These are phyloP conservation scores for Chalcosyrphus nemorum DNA, from an alignment of 2,888 invertebrate genomes.

Conservation along the genomic window DNA sequence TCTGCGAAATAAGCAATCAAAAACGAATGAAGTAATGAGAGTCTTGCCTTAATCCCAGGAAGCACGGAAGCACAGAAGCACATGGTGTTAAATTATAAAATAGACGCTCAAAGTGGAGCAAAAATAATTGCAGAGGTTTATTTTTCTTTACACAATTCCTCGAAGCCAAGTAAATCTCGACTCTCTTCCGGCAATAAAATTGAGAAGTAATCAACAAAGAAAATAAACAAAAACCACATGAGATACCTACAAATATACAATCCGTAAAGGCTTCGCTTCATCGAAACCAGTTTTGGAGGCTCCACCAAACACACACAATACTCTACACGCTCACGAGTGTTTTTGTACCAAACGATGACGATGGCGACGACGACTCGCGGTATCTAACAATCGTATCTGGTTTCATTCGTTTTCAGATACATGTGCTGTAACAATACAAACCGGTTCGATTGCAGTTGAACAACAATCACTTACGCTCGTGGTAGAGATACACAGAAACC, in stretches of 20 bases:
- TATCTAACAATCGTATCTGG: slow-evolving; percentile 60
- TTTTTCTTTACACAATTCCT: slow-evolving; percentile 13
- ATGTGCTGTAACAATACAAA: slow-evolving; percentile 66
- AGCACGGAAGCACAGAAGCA: no score
- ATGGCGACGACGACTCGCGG: background rate
- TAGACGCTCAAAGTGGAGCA: slow-evolving; percentile 1
- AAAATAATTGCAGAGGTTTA: slow-evolving; percentile 15
- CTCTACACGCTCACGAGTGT: slow-evolving; percentile 42
- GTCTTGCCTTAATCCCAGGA: slow-evolving; percentile 15
- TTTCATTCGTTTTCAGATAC: slow-evolving; percentile 43
- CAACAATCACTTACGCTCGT: slow-evolving; percentile 69
- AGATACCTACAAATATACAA: background rate
- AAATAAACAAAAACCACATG: no score
- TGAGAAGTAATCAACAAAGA: slow-evolving; percentile 26
- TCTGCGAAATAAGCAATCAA: slow-evolving; percentile 10
- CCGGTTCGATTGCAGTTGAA: slow-evolving; percentile 70
- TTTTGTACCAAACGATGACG: background rate
- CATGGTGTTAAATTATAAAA: background rate
- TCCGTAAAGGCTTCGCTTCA: slow-evolving; percentile 35
- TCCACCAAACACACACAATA: slow-evolving; percentile 46
- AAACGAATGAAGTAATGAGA: background rate
- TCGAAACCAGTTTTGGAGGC: slow-evolving; percentile 63
- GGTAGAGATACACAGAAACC: slow-evolving; percentile 8
- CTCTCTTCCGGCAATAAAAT: slow-evolving; percentile 33
- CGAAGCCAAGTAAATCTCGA: slow-evolving; percentile 18